Evolutionary conservation across 2,797 vertebrate species (phyloP), one percentile per base, ranked within the genome.

Genomic region (Phrynocephalus vlangalii): DNA sequence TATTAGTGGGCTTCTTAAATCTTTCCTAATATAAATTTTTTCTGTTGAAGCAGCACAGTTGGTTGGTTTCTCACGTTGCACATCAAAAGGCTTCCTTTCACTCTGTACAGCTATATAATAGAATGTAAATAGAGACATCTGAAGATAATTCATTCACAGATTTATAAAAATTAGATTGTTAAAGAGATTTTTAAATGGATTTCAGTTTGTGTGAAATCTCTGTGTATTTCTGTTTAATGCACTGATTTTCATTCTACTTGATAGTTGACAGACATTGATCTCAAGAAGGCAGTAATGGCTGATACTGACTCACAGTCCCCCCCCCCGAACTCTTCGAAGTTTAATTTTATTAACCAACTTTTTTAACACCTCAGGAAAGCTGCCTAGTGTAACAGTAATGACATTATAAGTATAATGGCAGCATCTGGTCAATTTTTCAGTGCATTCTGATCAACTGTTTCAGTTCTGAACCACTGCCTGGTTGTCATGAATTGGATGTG

Each of bases 1-100:
- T 86, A 99, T 99, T 75, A 99, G 97, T 8, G 99, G 99, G 90
- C 98, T 99, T 93, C 98, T 97, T 48, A 99, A 96, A 93, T 99
- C 98, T 93, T 99, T 99, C 76, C 99, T 97, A 93, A 99, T 99
- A 92, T 99, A 99, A 95, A 99, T 99, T 93, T 99, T 99, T 89
- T 99, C 98, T 30, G 98, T 99, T 72, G 99, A 99, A 90, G 99
- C 99, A 82, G 99, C 99, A 86, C 99, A 99, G 96, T 99, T 99
- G 84, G 97, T 96, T 81, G 99, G 98, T 92, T 98, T 99, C 94
- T 99, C 99, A 96, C 99, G 97, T 3, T 98, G 98, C 30, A 98
- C 96, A 87, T 99, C 99, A 38, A 99, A 98, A 77, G 99, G 99
- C 91, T 99, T 99, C 94, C 99, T 97, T 95, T 99, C 99, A 96